phyloP scores from a whole-genome alignment of 2,797 vertebrate species.

The Luscinia megarhynchos region DNA sequence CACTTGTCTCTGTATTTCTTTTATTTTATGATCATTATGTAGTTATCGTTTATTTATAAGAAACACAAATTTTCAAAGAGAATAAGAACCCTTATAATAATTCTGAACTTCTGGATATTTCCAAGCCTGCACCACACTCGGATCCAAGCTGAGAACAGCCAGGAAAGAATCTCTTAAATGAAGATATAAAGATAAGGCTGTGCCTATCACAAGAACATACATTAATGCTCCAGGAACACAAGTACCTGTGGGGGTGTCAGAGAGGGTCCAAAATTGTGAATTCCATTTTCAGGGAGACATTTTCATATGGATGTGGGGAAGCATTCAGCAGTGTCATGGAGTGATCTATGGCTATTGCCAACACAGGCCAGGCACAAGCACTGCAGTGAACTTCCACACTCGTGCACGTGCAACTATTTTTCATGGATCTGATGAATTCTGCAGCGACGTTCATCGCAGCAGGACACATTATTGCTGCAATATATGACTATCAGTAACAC shows the following conservation, averaged over 20 bases:
- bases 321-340: neutral
- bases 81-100: neutral
- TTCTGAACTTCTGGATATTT: neutral
- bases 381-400: neutral
- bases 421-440: slow-evolving; percentile 18
- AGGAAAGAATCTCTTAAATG: neutral
- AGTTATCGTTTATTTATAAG: neutral
- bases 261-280: neutral
- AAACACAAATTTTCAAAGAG: neutral
- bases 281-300: neutral
- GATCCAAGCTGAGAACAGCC: neutral
- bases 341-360: neutral
- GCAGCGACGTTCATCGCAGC: neutral
- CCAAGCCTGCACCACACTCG: neutral
- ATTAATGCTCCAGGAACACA: neutral
- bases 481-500: slow-evolving; percentile 19
- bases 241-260: neutral
- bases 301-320: neutral
- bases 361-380: neutral
- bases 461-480: neutral
- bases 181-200: neutral
- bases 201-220: neutral
- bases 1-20: neutral
- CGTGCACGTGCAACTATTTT: neutral
- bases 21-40: neutral